phyloP scores from a whole-genome alignment of 1,140 invertebrate genomes.

The Stenopsyche tienmushanensis region DNA sequence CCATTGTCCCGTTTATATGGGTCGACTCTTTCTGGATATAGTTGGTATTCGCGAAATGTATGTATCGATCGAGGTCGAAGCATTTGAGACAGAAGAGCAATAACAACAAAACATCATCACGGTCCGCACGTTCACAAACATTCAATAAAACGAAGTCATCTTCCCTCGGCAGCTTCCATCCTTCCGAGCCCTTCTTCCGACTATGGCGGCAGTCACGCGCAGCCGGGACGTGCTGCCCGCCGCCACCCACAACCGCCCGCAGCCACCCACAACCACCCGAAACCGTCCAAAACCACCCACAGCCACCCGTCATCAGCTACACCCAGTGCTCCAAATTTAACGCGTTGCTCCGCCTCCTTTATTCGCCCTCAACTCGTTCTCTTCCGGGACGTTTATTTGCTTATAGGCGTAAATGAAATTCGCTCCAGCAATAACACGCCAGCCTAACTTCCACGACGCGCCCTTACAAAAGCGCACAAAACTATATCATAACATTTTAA shows the following conservation, averaged over 20 bases:
- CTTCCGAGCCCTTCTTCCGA: not conserved
- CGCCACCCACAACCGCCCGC: not conserved
- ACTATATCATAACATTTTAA: too few species aligned
- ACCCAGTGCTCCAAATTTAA: not conserved
- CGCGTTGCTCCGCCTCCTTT: not conserved
- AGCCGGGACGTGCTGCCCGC: constrained; percentile 4
- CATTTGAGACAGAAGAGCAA: not conserved
- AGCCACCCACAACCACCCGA: not conserved
- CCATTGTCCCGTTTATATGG: too few species aligned
- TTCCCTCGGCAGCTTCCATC: not conserved
- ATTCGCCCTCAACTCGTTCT: not conserved
- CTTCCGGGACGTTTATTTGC: not conserved
- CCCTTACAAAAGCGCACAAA: too few species aligned
- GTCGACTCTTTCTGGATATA: too few species aligned
- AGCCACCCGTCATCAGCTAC: not conserved
- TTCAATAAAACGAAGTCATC: constrained; percentile 32
- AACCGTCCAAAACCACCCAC: not conserved
- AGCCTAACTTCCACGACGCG: too few species aligned
- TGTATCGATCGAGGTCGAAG: constrained; percentile 8
- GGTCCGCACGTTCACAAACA: constrained; percentile 26
- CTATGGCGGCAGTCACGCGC: constrained; percentile 9
- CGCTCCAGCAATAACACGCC: not conserved
- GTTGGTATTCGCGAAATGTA: too few species aligned
- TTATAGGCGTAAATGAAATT: too few species aligned
- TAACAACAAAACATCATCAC: constrained; percentile 26